These are phyloP conservation scores for Danaus plexippus DNA, from an alignment of 1,140 invertebrate species.

Conservation along the genomic window DNA sequence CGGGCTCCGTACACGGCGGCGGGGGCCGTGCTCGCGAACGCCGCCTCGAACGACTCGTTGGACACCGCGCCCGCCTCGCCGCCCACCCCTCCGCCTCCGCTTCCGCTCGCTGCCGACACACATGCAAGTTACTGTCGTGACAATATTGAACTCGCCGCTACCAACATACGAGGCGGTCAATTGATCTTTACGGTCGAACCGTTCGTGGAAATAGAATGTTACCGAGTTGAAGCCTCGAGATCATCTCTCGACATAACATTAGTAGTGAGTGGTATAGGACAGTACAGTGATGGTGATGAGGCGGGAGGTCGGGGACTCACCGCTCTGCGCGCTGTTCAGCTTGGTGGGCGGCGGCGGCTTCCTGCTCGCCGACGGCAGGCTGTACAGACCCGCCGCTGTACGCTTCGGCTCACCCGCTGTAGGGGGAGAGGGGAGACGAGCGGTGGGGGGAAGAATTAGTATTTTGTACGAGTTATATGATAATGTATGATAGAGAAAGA, in stretches of 20 bases:
- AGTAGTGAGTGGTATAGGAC: too few species aligned
- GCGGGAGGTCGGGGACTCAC: constrained; percentile 34
- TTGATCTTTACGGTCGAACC: too few species aligned
- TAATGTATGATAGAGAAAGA: constrained; percentile 7
- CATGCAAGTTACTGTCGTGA: background rate
- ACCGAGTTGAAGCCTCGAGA: too few species aligned
- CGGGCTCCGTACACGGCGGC: constrained; percentile 87
- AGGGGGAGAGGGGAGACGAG: background rate
- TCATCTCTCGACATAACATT: too few species aligned
- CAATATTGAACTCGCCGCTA: too few species aligned
- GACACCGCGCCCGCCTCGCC: constrained; percentile 88
- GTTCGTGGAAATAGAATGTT: too few species aligned
- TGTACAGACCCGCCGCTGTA: constrained; percentile 46
- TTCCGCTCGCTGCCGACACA: constrained; percentile 25
- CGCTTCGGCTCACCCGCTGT: constrained; percentile 53
- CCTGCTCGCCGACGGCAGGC: constrained; percentile 39
- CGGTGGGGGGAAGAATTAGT: background rate
- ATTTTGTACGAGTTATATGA: background rate
- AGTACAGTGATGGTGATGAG: too few species aligned
- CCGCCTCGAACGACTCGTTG: constrained; percentile 87
- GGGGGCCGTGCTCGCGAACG: constrained; percentile 88
- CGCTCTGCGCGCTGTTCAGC: constrained; percentile 35
- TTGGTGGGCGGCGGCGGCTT: constrained; percentile 56
- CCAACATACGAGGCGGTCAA: too few species aligned
- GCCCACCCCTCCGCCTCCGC: constrained; percentile 27